These are phyloP conservation scores for Notocelia uddmanniana DNA, from an alignment of 2,888 invertebrate species.

Conservation along the genomic window DNA sequence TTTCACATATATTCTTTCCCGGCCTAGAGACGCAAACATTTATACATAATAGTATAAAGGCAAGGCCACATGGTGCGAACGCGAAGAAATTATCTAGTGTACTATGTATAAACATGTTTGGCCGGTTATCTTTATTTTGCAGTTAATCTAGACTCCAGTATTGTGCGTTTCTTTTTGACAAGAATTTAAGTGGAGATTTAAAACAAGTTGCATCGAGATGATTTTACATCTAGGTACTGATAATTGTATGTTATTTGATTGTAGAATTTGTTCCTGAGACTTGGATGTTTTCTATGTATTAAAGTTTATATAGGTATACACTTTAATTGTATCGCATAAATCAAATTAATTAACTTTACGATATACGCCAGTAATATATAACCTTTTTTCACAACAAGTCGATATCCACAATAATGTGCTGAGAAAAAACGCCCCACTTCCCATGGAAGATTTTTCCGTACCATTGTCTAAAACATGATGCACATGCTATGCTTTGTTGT, in stretches of 20 bases:
- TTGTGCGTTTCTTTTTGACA: slow-evolving; percentile 17
- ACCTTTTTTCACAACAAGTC: slow-evolving; percentile 7
- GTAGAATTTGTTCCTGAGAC: neutral
- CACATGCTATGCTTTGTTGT: slow-evolving; percentile 32
- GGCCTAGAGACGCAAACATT: slow-evolving; percentile 1
- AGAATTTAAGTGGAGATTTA: neutral
- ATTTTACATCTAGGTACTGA: neutral
- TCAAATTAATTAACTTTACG: neutral
- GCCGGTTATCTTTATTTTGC: slow-evolving; percentile 21
- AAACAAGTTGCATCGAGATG: neutral
- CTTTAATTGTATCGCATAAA: neutral
- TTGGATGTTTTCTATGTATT: too few relatives aligned
- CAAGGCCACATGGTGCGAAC: slow-evolving; percentile 14
- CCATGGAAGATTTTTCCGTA: slow-evolving; percentile 72
- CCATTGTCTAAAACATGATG: slow-evolving; percentile 65
- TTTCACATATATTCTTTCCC: slow-evolving; percentile 7
- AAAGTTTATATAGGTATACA: neutral
- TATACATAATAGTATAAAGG: neutral
- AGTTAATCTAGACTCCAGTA: slow-evolving; percentile 20
- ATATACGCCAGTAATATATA: slow-evolving; percentile 2
- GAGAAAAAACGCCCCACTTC: slow-evolving; percentile 76
- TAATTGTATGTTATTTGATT: neutral
- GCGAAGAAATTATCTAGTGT: slow-evolving; percentile 11
- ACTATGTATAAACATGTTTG: slow-evolving; percentile 12
- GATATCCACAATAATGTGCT: slow-evolving; percentile 27